Conservation (phyloP, 2,797 vertebrate genomes). For the Fistularia tabacaria region DNA sequence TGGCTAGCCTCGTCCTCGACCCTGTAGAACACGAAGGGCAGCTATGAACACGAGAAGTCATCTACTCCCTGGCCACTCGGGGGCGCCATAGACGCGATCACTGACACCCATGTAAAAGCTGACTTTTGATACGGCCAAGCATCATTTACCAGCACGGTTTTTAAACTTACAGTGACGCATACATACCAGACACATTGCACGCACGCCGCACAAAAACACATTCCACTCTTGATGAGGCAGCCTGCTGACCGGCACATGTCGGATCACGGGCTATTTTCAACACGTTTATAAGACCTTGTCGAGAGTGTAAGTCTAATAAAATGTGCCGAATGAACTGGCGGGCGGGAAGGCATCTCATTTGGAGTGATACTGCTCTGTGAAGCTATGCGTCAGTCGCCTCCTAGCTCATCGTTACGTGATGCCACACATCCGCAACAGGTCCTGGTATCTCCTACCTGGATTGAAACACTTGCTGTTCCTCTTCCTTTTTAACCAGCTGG, state of each 20-base stretch:
- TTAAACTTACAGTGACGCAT: constrained; percentile 2
- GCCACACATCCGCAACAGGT: no score
- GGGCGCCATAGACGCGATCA: constrained; percentile 36
- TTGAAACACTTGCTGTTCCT: constrained; percentile 89
- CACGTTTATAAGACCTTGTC: constrained; percentile 5
- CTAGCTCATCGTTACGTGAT: no score
- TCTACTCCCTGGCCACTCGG: constrained; percentile 24
- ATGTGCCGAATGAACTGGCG: constrained; percentile 15
- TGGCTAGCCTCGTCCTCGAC: constrained; percentile 90
- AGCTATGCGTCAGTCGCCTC: no score
- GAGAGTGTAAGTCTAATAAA: constrained; percentile 21
- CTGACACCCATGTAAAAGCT: neutral
- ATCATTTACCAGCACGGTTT: neutral
- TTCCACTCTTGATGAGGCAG: constrained; percentile 20
- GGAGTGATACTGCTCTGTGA: constrained; percentile 6
- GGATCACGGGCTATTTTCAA: constrained; percentile 7
- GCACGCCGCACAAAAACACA: constrained; percentile 11
- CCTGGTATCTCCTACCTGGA: constrained; percentile 69
- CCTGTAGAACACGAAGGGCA: constrained; percentile 58
- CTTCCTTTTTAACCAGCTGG: constrained; percentile 93
- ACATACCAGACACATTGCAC: constrained; percentile 6
- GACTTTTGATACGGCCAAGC: neutral
- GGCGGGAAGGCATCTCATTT: constrained; percentile 14
- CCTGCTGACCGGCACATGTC: neutral
- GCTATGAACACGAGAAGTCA: neutral